Conservation (phyloP, 2,797 vertebrate species). For the Dermochelys coriacea region DNA sequence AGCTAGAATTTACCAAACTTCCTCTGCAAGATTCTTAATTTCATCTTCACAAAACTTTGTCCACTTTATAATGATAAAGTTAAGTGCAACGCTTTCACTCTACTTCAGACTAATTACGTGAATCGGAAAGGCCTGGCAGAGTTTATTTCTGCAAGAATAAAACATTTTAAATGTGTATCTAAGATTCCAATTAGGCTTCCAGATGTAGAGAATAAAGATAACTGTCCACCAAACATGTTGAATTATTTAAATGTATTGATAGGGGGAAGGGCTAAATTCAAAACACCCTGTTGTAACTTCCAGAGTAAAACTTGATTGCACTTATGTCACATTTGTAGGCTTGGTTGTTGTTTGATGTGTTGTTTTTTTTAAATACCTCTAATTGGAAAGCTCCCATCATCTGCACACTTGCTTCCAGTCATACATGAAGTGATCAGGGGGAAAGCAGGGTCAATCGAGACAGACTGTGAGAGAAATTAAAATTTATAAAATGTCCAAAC, state of each 20-base stretch:
- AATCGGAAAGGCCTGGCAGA: slow-evolving; percentile 72
- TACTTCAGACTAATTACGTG: slow-evolving; percentile 78
- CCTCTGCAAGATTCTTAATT: slow-evolving; percentile 74
- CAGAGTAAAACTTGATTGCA: slow-evolving; percentile 74
- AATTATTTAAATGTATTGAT: slow-evolving; percentile 79
- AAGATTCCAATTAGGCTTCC: slow-evolving; percentile 78
- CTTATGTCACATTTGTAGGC: slow-evolving; percentile 76
- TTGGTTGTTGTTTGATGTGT: background rate
- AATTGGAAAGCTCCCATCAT: slow-evolving; percentile 83
- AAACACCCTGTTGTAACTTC: slow-evolving; percentile 56
- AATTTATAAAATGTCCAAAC: slow-evolving; percentile 89
- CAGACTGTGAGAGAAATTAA: slow-evolving; percentile 85
- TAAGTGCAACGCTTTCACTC: slow-evolving; percentile 76
- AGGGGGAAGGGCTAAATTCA: slow-evolving; percentile 54
- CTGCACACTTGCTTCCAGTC: slow-evolving; percentile 80
- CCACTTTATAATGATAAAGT: slow-evolving; percentile 73
- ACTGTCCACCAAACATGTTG: slow-evolving; percentile 65
- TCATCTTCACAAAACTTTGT: slow-evolving; percentile 76
- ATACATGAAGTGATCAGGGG: slow-evolving; percentile 81
- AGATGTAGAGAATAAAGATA: slow-evolving; percentile 75
- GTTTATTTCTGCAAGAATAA: slow-evolving; percentile 72
- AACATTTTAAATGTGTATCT: slow-evolving; percentile 73
- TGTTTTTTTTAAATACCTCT: slow-evolving; percentile 37
- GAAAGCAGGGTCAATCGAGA: slow-evolving; percentile 84
- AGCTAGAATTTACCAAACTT: slow-evolving; percentile 50